These are phyloP conservation scores for Lates japonicus DNA, from an alignment of 2,797 vertebrate genomes.

Conservation along the genomic window DNA sequence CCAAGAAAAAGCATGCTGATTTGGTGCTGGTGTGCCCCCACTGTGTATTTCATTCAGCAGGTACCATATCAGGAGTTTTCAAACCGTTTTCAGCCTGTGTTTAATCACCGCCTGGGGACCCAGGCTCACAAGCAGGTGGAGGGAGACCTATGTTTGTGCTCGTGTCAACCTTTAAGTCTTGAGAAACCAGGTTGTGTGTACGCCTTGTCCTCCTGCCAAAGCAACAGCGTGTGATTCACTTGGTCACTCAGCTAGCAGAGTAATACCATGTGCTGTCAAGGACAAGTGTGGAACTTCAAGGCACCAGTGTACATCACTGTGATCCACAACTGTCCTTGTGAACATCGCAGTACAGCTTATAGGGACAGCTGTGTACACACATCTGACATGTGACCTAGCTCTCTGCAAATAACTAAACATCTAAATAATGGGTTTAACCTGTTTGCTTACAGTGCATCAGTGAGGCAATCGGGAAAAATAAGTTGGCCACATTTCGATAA, in stretches of 20 bases:
- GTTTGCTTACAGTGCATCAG: conserved; percentile 18
- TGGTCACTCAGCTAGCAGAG: conserved; percentile 59
- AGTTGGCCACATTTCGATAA: conserved; percentile 3
- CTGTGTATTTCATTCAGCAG: conserved; percentile 34
- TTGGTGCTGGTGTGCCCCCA: conserved; percentile 29
- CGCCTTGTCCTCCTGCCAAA: conserved; percentile 71
- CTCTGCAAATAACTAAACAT: conserved; percentile 54
- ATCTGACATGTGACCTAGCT: conserved; percentile 54
- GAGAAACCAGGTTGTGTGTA: conserved; percentile 57
- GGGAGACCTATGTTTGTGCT: conserved; percentile 59
- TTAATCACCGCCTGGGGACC: conserved; percentile 59
- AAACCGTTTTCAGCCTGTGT: conserved; percentile 41
- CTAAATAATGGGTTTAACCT: conserved; percentile 56
- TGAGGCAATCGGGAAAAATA: conserved; percentile 20
- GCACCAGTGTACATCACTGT: conserved; percentile 72
- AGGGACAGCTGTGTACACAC: conserved; percentile 54
- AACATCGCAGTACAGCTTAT: conserved; percentile 41
- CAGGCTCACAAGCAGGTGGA: conserved; percentile 63
- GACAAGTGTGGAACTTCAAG: conserved; percentile 71
- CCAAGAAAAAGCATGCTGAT: conserved; percentile 21
- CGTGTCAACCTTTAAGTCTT: conserved; percentile 58
- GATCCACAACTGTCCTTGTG: conserved; percentile 72
- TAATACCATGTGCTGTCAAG: conserved; percentile 65
- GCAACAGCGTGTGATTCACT: conserved; percentile 69
- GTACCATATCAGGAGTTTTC: conserved; percentile 34